A percentile compares a stretch with the other conserved stretches of the same genome.
phyloP scores from a whole-genome alignment of 2,888 invertebrate species.

The Nymphalis urticae region DNA sequence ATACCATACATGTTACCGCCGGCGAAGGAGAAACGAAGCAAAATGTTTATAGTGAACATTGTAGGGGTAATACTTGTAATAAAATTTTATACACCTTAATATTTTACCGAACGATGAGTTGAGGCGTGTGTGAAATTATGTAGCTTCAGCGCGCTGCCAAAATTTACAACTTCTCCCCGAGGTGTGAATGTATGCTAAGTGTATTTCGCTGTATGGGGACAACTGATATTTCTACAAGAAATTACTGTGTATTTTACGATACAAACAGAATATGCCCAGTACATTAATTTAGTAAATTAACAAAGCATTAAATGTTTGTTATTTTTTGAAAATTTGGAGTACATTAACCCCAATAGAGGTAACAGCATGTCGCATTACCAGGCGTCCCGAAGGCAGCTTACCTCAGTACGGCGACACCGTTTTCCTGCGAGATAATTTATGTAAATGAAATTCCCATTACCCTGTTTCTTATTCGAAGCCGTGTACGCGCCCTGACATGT shows the following conservation, averaged over 20 bases:
- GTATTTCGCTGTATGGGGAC: conserved; percentile 44
- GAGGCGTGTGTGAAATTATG: conserved; percentile 76
- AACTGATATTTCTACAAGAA: conserved; percentile 27
- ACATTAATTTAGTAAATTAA: not conserved
- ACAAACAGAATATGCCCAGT: not conserved
- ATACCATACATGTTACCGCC: conserved; percentile 45
- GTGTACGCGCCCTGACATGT: conserved; percentile 61
- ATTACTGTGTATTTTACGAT: conserved; percentile 8
- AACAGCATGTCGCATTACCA: conserved; percentile 66
- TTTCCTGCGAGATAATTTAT: conserved; percentile 73
- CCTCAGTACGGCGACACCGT: conserved; percentile 56
- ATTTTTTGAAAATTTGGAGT: conserved; percentile 25
- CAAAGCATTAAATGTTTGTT: conserved; percentile 1
- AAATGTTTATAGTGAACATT: conserved; percentile 73
- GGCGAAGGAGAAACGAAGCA: conserved; percentile 60
- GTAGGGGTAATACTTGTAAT: conserved; percentile 75
- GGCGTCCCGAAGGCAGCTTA: conserved; percentile 52
- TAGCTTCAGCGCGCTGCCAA: conserved; percentile 56
- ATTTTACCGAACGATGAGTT: conserved; percentile 77
- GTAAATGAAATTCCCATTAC: conserved; percentile 78
- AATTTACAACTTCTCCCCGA: conserved; percentile 62
- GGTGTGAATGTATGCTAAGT: conserved; percentile 44
- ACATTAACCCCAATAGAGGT: conserved; percentile 65
- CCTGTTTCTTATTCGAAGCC: conserved; percentile 65
- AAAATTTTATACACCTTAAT: conserved; percentile 80